Percentiles rank a stretch among this genome's conserved stretches.
Evolutionary conservation across 2,888 invertebrate species (phyloP).

Genomic region (Crioceris asparagi): DNA sequence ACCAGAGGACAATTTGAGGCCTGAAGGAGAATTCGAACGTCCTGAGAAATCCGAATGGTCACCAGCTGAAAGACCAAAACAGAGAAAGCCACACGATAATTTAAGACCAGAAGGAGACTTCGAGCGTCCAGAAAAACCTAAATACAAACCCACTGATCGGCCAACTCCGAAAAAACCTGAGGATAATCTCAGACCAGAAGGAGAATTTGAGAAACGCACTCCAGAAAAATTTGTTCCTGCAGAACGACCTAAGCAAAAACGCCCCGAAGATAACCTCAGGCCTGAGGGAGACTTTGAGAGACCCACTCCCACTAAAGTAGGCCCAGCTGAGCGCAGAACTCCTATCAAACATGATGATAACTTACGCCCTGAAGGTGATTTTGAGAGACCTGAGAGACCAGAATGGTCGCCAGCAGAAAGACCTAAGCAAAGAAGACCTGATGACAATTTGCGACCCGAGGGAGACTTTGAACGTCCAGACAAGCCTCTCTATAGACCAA

Average conservation of each 20-base stretch:
- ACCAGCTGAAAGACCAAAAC: constrained; percentile 31
- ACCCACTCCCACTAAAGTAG: constrained; percentile 32
- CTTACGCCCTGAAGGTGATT: constrained; percentile 41
- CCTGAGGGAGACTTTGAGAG: constrained; percentile 42
- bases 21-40: constrained; percentile 40
- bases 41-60: constrained; percentile 34
- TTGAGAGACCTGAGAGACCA: constrained; percentile 36
- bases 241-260: constrained; percentile 31
- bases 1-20: constrained; percentile 39
- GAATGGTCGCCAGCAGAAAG: constrained; percentile 42
- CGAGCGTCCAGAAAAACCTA: constrained; percentile 32
- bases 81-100: constrained; percentile 41
- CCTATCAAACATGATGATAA: constrained; percentile 40
- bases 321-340: constrained; percentile 36
- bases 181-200: constrained; percentile 45
- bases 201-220: constrained; percentile 37
- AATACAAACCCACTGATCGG: constrained; percentile 36
- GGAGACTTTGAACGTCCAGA: constrained; percentile 42
- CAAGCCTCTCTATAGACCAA: constrained; percentile 32
- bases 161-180: constrained; percentile 34
- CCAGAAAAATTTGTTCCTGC: constrained; percentile 35
- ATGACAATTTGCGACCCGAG: constrained; percentile 46
- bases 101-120: constrained; percentile 38
- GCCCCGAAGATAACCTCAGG: constrained; percentile 41
- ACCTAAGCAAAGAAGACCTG: constrained; percentile 37